Conservation (phyloP, 2,888 invertebrate species). For the Mythimna lalbum region DNA sequence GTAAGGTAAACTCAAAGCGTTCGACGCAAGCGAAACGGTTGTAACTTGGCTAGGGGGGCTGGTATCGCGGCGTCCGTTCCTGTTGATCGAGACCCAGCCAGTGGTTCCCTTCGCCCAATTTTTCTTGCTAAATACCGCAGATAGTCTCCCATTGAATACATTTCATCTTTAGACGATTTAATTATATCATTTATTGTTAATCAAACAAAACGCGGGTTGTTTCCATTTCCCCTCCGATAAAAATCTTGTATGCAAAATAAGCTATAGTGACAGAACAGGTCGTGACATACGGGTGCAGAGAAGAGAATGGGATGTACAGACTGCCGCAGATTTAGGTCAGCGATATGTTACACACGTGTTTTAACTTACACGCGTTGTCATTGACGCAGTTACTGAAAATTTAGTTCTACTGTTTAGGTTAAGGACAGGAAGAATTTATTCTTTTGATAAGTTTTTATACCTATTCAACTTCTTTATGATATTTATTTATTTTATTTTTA, state of each 20-base stretch:
- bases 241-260: conserved; percentile 58
- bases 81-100: no score
- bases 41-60: no score
- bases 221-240: conserved; percentile 45
- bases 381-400: conserved; percentile 21
- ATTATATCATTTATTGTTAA: not conserved
- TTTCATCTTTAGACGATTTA: not conserved
- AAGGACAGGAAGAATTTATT: not conserved
- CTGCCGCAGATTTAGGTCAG: conserved; percentile 70
- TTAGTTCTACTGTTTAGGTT: not conserved
- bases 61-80: no score
- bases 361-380: conserved; percentile 12
- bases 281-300: conserved; percentile 68
- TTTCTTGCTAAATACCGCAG: no score
- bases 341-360: conserved; percentile 68
- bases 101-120: no score
- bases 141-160: not conserved
- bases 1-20: no score
- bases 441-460: not conserved
- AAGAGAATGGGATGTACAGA: conserved; percentile 59
- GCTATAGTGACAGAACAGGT: conserved; percentile 49
- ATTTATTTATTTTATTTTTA: no score
- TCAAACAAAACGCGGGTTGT: not conserved
- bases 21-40: no score
- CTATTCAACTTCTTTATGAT: not conserved